Percentiles rank a stretch among this genome's conserved stretches.
phyloP scores from a whole-genome alignment of 2,113 vertebrate genomes.

The Phyllostomus hastatus region DNA sequence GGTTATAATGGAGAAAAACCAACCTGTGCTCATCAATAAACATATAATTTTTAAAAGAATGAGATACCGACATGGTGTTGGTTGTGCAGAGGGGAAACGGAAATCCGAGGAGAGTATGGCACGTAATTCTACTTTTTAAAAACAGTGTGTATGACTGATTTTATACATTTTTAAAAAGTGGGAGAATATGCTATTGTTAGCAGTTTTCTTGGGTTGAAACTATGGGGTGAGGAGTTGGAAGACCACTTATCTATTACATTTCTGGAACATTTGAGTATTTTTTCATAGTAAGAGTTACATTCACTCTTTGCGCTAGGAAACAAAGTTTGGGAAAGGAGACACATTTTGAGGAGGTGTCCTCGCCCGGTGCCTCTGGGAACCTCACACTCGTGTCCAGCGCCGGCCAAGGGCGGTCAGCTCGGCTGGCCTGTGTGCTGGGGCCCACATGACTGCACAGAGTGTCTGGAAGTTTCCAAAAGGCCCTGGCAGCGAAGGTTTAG shows the following conservation, averaged over 20 bases:
- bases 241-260: neutral
- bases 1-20: neutral
- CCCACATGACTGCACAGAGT: neutral
- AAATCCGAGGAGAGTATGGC: neutral
- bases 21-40: neutral
- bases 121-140: neutral
- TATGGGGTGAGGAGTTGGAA: neutral
- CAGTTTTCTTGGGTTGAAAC: neutral
- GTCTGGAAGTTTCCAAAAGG: neutral
- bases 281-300: neutral
- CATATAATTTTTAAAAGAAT: neutral
- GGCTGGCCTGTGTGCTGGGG: neutral
- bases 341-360: neutral
- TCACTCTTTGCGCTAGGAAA: neutral
- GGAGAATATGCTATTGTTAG: neutral
- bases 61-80: neutral
- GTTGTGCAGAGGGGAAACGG: neutral
- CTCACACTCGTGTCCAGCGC: neutral
- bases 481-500: neutral
- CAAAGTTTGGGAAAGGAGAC: neutral
- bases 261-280: neutral
- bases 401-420: neutral
- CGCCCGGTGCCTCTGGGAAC: fast-evolving
- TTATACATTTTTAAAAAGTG: neutral
- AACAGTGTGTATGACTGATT: neutral